Percentiles rank a stretch among this genome's conserved stretches.
Evolutionary conservation across 2,888 invertebrate genomes (phyloP).

Genomic region (Odontocerum albicorne): DNA sequence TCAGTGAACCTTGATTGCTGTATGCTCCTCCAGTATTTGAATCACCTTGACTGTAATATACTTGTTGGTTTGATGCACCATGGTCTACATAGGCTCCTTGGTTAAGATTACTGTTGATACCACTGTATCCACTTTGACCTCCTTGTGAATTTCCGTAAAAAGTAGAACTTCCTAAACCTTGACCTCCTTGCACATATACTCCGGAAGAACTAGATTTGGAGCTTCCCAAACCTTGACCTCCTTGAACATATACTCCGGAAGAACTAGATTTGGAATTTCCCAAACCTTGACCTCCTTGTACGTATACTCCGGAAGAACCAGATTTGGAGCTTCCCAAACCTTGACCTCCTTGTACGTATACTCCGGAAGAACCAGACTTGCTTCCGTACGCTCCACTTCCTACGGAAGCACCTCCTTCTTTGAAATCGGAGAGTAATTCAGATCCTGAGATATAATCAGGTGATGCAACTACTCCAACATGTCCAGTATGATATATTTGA

Average conservation of each 20-base stretch:
- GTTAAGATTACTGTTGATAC: too few species aligned
- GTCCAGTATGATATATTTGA: slow-evolving; percentile 4
- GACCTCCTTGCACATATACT: slow-evolving; percentile 9
- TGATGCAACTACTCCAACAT: neutral
- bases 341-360: slow-evolving; percentile 8
- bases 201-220: neutral
- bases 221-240: slow-evolving; percentile 2
- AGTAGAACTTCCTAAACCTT: neutral
- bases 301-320: slow-evolving; percentile 3
- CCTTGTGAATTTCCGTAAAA: too few species aligned
- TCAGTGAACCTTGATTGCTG: slow-evolving; percentile 2
- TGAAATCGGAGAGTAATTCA: slow-evolving; percentile 2
- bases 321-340: neutral
- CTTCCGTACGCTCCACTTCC: too few species aligned
- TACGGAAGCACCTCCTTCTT: neutral
- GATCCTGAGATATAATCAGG: slow-evolving; percentile 3
- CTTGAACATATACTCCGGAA: slow-evolving; percentile 4
- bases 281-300: slow-evolving; percentile 8
- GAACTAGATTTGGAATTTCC: neutral
- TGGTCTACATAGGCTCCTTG: too few species aligned
- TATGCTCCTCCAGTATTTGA: neutral
- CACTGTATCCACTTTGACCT: too few species aligned
- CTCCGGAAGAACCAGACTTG: slow-evolving; percentile 1
- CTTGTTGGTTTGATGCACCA: slow-evolving; percentile 9
- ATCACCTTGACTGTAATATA: neutral